phyloP scores from a whole-genome alignment of 2,888 invertebrate genomes.

The Rambutsinella grinnellia region DNA sequence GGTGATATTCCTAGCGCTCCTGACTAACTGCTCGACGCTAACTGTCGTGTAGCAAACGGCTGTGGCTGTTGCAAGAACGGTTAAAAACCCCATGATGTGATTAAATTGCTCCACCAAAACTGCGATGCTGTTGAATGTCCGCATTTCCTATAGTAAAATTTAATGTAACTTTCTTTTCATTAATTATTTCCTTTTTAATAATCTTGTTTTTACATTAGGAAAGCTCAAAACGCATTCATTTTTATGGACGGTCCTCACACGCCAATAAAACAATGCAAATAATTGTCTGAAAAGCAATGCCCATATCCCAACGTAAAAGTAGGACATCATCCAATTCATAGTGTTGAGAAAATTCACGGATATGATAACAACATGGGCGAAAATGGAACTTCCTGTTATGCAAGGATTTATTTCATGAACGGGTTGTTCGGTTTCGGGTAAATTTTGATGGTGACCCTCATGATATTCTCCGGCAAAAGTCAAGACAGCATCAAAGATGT shows the following conservation, averaged over 20 bases:
- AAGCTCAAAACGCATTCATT: constrained; percentile 5
- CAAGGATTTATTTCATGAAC: constrained; percentile 6
- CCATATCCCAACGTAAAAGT: constrained; percentile 11
- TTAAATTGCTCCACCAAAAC: constrained; percentile 16
- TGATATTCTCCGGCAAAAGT: too few species aligned
- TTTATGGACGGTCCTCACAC: not conserved
- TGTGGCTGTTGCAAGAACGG: not conserved
- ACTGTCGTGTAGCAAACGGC: constrained; percentile 15
- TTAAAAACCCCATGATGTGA: not conserved
- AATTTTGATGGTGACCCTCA: too few species aligned
- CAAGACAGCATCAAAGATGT: too few species aligned
- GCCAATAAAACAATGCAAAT: constrained; percentile 7
- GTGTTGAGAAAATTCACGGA: constrained; percentile 27
- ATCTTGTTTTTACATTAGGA: constrained; percentile 7
- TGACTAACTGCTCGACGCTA: constrained; percentile 20
- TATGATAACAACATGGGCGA: not conserved
- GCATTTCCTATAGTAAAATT: constrained; percentile 21
- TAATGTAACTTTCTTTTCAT: not conserved
- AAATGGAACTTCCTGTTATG: too few species aligned
- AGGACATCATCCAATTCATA: constrained; percentile 28
- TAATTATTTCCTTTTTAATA: not conserved
- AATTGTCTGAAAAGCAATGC: constrained; percentile 19
- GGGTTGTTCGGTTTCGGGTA: not conserved
- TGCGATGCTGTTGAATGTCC: constrained; percentile 25
- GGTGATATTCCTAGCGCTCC: constrained; percentile 1